These are phyloP conservation scores for Actias luna DNA, from an alignment of 2,888 invertebrate genomes.

Conservation along the genomic window DNA sequence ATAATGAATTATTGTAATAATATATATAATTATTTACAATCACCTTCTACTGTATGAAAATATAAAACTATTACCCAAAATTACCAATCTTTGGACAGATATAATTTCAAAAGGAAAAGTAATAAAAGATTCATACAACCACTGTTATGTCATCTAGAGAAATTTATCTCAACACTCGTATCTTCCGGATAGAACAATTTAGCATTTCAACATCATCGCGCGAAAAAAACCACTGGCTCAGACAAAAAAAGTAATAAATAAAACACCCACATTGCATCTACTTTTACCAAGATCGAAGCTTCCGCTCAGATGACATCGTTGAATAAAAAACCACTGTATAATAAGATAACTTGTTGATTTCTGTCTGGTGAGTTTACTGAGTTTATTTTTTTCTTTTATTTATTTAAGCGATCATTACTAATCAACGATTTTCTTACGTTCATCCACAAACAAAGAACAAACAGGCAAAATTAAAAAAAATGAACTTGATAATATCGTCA, in stretches of 20 bases:
- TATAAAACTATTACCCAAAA: background rate
- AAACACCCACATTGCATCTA: constrained; percentile 7
- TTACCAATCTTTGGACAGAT: background rate
- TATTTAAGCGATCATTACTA: background rate
- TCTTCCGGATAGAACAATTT: constrained; percentile 35
- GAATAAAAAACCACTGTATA: background rate
- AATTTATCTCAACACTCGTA: constrained; percentile 18
- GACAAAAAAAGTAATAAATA: constrained; percentile 26
- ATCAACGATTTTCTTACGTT: background rate
- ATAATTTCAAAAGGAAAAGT: background rate
- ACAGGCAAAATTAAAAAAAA: too few species aligned
- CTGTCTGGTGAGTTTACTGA: background rate
- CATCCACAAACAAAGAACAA: background rate
- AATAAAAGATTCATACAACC: background rate
- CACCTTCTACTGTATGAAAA: too few species aligned
- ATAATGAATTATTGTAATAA: too few species aligned
- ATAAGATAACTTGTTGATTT: constrained; percentile 2
- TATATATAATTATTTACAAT: too few species aligned
- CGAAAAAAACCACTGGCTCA: constrained; percentile 17
- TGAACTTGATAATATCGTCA: too few species aligned
- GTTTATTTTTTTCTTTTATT: background rate
- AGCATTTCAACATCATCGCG: constrained; percentile 23
- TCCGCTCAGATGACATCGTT: background rate
- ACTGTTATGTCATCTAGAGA: constrained; percentile 18
- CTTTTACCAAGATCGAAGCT: constrained; percentile 2